Base-by-base conservation (phyloP, 2,888 invertebrate genomes). In the Thymelicus acteon region DNA sequence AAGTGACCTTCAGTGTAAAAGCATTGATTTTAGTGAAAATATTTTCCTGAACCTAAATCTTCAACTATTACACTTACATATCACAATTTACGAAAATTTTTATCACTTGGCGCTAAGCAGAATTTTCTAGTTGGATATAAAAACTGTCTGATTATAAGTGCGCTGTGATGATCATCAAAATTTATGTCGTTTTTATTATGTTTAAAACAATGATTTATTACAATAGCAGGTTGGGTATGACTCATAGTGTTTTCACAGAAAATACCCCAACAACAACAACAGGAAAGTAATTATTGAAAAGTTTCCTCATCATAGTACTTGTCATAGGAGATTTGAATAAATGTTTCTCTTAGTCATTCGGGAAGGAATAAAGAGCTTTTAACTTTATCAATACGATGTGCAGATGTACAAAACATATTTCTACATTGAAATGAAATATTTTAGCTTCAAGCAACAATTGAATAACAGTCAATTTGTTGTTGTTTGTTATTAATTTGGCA, bases 331-430 rank as follows among this genome's bases (percentile, higher is more conserved):
- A 13, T 61, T 44, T 62, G 54, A 13, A 49, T 13, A 68, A 61
- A 39, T 67, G 39, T 37, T 40, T 8, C n/a, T 7, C 31, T 15
- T 19, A 57, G 15, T 52, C 67, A 31, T 49, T 6, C 44, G 31
- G 69, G 58, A 40, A 64, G 67, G 63, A 67, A 70, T 72, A 70
- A 57, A 72, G 52, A 64, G 67, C 66, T 65, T 72, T 72, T 67
- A 57, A 72, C 72, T 72, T 74, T 73, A 70, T 61, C 72, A 65
- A 37, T 65, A 64, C 54, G 47, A 58, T n/a, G 60, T 12, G 47
- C 39, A 37, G 7, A 67, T 12, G 31, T 54, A 54, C 47, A n/a
- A 44, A 24, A 48, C 7, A 12, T 64, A 39, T 39, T 65, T 39
- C 7, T 54, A 24, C 44, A 65, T 47, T 47, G 31, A 44, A 37